Evolutionary conservation across 1,140 invertebrate genomes (phyloP).

Genomic region (Asbolus verrucosus): DNA sequence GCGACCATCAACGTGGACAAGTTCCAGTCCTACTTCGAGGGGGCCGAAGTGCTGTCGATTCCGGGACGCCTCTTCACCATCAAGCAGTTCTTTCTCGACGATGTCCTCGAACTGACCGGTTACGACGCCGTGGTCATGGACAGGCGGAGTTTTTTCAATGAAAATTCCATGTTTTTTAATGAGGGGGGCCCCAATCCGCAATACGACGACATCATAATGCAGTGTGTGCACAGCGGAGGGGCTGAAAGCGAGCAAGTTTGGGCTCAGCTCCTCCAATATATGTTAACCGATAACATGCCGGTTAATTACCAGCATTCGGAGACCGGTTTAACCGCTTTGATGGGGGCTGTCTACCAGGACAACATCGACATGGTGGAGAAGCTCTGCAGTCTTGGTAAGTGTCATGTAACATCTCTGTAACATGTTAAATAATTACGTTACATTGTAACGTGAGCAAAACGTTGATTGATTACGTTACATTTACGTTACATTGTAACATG

Average conservation of each 20-base stretch:
- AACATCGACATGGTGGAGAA: constrained; percentile 73
- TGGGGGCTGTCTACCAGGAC: constrained; percentile 77
- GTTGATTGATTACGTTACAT: too few species aligned
- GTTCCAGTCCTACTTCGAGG: constrained; percentile 82
- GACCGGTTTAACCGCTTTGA: constrained; percentile 76
- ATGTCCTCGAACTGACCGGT: constrained; percentile 79
- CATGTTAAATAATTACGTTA: too few species aligned
- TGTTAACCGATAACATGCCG: constrained; percentile 75
- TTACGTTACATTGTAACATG: not conserved
- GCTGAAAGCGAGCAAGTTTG: constrained; percentile 68
- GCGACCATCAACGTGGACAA: constrained; percentile 87
- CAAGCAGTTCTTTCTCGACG: constrained; percentile 84
- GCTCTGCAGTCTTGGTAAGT: constrained; percentile 71
- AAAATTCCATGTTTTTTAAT: not conserved
- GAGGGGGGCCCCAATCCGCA: not conserved
- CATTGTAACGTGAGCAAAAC: too few species aligned
- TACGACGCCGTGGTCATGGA: constrained; percentile 78
- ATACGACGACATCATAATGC: constrained; percentile 70
- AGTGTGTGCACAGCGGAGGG: constrained; percentile 61
- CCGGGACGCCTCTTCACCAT: constrained; percentile 85
- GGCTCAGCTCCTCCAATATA: constrained; percentile 75
- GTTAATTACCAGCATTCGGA: constrained; percentile 76
- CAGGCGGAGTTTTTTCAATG: constrained; percentile 53
- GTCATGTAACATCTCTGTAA: too few species aligned
- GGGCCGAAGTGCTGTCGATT: constrained; percentile 82